Percentiles rank a stretch among this genome's conserved stretches.
Evolutionary conservation across 2,888 invertebrate genomes (phyloP).

Genomic region (Tanypteryx hageni): DNA sequence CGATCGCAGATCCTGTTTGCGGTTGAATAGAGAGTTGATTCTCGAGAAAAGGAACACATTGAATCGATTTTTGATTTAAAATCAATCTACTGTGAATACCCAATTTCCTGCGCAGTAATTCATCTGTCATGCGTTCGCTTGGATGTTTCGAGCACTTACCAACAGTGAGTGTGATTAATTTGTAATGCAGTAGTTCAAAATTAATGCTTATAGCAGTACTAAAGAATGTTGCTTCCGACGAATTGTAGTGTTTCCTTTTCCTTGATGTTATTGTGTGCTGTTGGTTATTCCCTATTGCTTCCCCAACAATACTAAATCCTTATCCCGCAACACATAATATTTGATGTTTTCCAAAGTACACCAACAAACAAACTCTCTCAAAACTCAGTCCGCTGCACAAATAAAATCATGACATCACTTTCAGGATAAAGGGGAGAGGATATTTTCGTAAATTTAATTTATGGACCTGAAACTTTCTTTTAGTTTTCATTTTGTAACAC

Average conservation of each 20-base stretch:
- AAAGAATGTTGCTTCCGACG: constrained; percentile 26
- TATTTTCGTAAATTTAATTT: too few relatives aligned
- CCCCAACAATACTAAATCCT: not conserved
- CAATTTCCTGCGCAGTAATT: not conserved
- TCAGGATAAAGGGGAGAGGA: too few relatives aligned
- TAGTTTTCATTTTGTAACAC: too few relatives aligned
- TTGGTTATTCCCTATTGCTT: constrained; percentile 32
- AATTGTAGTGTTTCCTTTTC: constrained; percentile 1
- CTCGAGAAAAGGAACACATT: too few relatives aligned
- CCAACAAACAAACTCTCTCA: too few relatives aligned
- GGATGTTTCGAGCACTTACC: not conserved
- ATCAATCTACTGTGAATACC: not conserved
- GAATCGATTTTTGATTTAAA: too few relatives aligned
- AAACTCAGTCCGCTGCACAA: too few relatives aligned
- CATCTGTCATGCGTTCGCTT: not conserved
- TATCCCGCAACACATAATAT: too few relatives aligned
- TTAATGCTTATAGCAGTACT: constrained; percentile 50
- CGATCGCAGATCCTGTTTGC: not conserved
- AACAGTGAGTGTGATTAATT: not conserved
- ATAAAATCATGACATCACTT: too few relatives aligned
- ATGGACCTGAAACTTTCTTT: too few relatives aligned
- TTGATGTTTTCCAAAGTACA: too few relatives aligned
- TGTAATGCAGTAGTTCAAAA: constrained; percentile 27
- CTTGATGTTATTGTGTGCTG: constrained; percentile 49
- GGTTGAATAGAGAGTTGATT: not conserved